phyloP scores from a whole-genome alignment of 1,140 invertebrate species.

The Battus philenor region DNA sequence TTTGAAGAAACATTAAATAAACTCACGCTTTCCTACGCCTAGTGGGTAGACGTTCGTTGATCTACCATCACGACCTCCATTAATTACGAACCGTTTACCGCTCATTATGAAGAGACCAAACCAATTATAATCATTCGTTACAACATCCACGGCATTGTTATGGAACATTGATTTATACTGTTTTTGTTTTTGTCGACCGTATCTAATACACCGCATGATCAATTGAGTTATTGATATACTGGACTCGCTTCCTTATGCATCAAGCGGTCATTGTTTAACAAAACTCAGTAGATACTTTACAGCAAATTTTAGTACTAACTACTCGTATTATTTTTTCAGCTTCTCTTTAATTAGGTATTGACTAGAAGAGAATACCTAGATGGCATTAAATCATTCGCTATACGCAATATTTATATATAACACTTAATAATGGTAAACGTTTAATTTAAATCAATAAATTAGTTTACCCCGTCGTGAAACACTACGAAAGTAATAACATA shows the following conservation, averaged over 20 bases:
- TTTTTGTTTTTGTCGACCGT: conserved; percentile 36
- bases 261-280: no score
- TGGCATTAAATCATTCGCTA: no score
- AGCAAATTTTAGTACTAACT: no score
- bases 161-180: conserved; percentile 39
- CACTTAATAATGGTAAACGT: no score
- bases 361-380: no score
- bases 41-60: conserved; percentile 42
- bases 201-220: conserved; percentile 17
- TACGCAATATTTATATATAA: no score
- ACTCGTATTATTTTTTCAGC: no score
- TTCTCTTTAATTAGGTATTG: no score
- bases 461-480: neutral
- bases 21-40: conserved; percentile 6
- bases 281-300: no score
- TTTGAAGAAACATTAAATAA: no score
- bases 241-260: no score
- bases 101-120: conserved; percentile 56
- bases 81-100: conserved; percentile 49
- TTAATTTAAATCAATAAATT: conserved; percentile 3
- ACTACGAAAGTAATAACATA: conserved; percentile 7
- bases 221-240: no score
- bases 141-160: conserved; percentile 22
- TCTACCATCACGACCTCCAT: conserved; percentile 36
- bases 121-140: conserved; percentile 54